Evolutionary conservation across 2,888 invertebrate genomes (phyloP), one percentile per base, ranked within the genome.

Genomic region (Rhagonycha lutea): DNA sequence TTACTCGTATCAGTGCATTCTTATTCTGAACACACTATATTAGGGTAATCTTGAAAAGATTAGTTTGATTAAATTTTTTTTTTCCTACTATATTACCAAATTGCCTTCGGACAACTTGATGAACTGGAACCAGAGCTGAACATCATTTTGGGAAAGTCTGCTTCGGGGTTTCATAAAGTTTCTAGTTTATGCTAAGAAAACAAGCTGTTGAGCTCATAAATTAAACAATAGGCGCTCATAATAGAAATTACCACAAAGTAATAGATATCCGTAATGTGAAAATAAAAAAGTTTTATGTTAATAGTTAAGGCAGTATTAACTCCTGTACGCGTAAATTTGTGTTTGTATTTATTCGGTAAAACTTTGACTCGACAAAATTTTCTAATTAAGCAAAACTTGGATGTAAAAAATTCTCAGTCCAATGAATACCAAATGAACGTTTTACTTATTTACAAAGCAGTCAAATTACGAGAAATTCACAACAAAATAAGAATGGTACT

Each of bases 401-500:
- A 47, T 47, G 47, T 47, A 47, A 47, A n/a, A 47, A 47, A 47
- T 47, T 47, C 47, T 47, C 47, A n/a, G 47, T 47, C 47, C 47
- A 47, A 47, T 47, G 47, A 47, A 47, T 47, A 47, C 47, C 47
- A 47, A 47, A 47, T 47, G 47, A 47, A 47, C 47, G n/a, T 47
- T 47, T 47, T 47, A 47, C 47, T 47, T 47, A 47, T 47, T 47
- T 47, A 47, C 47, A 47, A 47, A 47, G 47, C 47, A 47, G 47
- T 47, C 47, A 47, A 47, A 47, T 65, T 65, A 26, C 23, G 63
- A 65, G 63, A 72, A 72, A 68, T 69, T 47, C 69, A 28, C 61
- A 79, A 73, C 73, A 75, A 71, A 73, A 75, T 77, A 75, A 76
- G 79, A 80, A 81, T 81, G 81, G 78, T 78, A 78, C 80, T 75